A percentile compares a stretch with the other conserved stretches of the same genome.
These are phyloP conservation scores for Casuarius casuarius DNA, from an alignment of 2,113 vertebrate species.

Conservation along the genomic window DNA sequence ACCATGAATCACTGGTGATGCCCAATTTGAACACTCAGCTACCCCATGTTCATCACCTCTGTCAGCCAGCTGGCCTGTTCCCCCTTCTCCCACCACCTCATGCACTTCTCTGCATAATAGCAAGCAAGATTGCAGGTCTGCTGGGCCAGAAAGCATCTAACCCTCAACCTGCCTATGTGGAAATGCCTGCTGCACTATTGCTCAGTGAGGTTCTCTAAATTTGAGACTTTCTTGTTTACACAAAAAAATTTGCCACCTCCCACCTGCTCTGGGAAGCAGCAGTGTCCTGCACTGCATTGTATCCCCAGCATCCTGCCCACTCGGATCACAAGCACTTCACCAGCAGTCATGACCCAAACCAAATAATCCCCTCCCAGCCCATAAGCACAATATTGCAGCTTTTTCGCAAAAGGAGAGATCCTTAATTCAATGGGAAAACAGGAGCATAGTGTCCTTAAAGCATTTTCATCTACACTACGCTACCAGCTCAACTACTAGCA, in stretches of 20 bases:
- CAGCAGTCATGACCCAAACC: not conserved
- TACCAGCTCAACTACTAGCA: too few relatives aligned
- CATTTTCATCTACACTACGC: not conserved
- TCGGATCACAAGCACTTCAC: not conserved
- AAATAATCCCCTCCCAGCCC: not conserved
- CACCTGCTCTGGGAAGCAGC: fast-evolving
- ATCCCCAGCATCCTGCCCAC: not conserved
- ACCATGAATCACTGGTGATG: fast-evolving
- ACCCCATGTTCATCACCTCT: not conserved
- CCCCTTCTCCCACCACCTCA: too few relatives aligned
- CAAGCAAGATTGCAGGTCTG: not conserved
- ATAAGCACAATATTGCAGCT: not conserved
- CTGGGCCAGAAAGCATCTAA: fast-evolving
- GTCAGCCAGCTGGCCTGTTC: not conserved
- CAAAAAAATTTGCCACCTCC: fast-evolving
- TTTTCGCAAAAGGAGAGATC: not conserved
- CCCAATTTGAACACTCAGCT: not conserved
- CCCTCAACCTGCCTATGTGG: fast-evolving
- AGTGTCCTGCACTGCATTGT: fast-evolving
- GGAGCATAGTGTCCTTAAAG: not conserved
- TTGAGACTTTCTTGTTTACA: fast-evolving
- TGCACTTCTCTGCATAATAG: too few relatives aligned
- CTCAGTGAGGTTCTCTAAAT: fast-evolving
- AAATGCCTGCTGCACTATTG: not conserved
- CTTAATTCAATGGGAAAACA: not conserved